Percentiles rank a stretch among this genome's conserved stretches.
These are phyloP conservation scores for Bathynomus jamesi DNA, from an alignment of 1,140 invertebrate species.

Conservation along the genomic window DNA sequence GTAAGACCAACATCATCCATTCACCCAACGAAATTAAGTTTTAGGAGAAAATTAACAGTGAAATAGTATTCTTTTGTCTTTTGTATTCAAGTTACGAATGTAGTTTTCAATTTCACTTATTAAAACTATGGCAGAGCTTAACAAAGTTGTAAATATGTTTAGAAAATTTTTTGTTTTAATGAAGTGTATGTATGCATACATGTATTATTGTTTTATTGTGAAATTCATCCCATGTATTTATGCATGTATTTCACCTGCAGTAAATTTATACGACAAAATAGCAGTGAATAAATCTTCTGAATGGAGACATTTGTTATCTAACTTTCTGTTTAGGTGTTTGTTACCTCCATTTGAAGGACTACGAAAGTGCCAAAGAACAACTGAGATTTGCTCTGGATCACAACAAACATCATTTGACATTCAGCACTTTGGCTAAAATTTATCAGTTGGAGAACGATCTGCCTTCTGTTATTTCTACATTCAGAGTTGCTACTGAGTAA, in stretches of 20 bases:
- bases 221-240: too few relatives aligned
- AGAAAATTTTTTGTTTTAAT: too few relatives aligned
- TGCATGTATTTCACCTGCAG: too few relatives aligned
- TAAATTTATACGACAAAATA: too few relatives aligned
- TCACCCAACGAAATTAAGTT: background rate
- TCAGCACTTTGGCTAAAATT: conserved; percentile 62
- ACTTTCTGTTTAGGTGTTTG: conserved; percentile 52
- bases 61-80: background rate
- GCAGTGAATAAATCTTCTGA: too few relatives aligned
- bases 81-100: background rate
- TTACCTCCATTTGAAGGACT: conserved; percentile 51
- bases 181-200: too few relatives aligned
- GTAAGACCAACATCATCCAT: conserved; percentile 44
- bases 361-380: conserved; percentile 58
- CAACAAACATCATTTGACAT: conserved; percentile 63
- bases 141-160: too few relatives aligned
- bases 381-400: conserved; percentile 61
- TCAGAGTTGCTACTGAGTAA: conserved; percentile 60
- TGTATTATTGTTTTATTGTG: too few relatives aligned
- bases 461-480: conserved; percentile 60
- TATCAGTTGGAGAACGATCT: conserved; percentile 61
- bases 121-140: too few relatives aligned
- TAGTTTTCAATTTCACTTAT: background rate
- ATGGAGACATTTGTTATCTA: too few relatives aligned
- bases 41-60: background rate